Base-by-base conservation (phyloP, 2,797 vertebrate genomes). In the Triplophysa bombifrons region DNA sequence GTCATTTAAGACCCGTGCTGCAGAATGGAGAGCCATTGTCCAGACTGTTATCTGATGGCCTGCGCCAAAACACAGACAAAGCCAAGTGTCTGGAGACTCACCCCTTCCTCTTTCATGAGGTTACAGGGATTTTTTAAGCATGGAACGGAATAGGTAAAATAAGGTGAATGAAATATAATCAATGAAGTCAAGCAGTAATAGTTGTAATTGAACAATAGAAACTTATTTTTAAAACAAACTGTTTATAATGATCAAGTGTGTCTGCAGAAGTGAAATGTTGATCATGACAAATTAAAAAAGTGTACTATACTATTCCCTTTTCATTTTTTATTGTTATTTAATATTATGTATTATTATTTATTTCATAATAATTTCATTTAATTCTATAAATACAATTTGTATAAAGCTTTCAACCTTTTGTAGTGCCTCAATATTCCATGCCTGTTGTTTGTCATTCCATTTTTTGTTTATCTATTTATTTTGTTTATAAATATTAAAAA, bases 21-120 rank as follows among this genome's bases (percentile, higher is more conserved):
- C 87, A 91, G 92, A 92, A 91, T 92, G 91, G 92, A 90, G 90
- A 84, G 56, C 94, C 88, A 95, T 95, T 95, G 93, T 95, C 92
- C 92, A 88, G 85, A 81, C 88, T 87, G 90, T 94, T 94, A 94
- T 95, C 94, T 92, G 94, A 94, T 95, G 93, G 93, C 88, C 87
- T 85, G 88, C 87, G 86, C 89, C 88, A 88, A 90, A 88, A 91
- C 53, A 87, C 90, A 92, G 91, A 93, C 93, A 93, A 93, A 93
- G 93, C 91, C 88, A 87, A 88, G 86, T 85, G 88, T 84, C 89
- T 85, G 86, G 86, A 85, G 88, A 83, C 77, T 72, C 83, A 77
- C 82, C 85, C 80, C 75, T 70, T 82, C 82, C 81, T 81, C 82
- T 82, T 85, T 74, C 41, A 78, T 83, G 77, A 81, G 69, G 68